Evolutionary conservation across 1,140 invertebrate genomes (phyloP).

Genomic region (Anthonomus grandis): DNA sequence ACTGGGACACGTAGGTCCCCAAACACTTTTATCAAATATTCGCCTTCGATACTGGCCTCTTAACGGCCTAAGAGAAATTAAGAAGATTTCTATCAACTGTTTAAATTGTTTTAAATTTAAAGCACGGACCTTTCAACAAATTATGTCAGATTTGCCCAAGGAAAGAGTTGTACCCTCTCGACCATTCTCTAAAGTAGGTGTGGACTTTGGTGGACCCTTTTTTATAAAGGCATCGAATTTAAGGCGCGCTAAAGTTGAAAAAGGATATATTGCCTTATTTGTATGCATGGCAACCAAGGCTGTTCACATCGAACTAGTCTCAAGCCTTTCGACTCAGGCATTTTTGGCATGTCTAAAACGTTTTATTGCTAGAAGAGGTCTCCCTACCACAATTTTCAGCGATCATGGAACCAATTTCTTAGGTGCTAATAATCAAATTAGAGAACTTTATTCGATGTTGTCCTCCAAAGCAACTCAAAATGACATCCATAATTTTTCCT

Average conservation of each 20-base stretch:
- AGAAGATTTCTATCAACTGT: constrained; percentile 12
- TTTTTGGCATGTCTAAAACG: background rate
- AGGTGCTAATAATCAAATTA: constrained; percentile 42
- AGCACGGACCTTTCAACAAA: background rate
- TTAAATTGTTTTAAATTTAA: constrained; percentile 13
- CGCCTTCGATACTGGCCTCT: constrained; percentile 14
- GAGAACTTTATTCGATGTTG: background rate
- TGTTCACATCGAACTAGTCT: background rate
- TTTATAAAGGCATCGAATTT: background rate
- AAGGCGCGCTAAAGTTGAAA: background rate
- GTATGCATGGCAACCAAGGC: background rate
- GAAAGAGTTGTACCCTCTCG: constrained; percentile 16
- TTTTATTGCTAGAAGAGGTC: constrained; percentile 8
- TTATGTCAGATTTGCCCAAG: constrained; percentile 26
- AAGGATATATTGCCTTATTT: background rate
- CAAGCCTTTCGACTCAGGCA: background rate
- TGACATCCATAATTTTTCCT: constrained; percentile 2
- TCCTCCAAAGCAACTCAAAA: background rate
- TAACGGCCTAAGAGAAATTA: constrained; percentile 11
- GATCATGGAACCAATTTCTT: constrained; percentile 31
- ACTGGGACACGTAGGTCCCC: constrained; percentile 6
- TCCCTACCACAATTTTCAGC: constrained; percentile 43
- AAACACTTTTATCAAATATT: constrained; percentile 14
- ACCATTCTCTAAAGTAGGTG: constrained; percentile 27
- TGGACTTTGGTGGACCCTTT: constrained; percentile 39